phyloP scores from a whole-genome alignment of 2,797 vertebrate genomes.

The Halcyon badia region DNA sequence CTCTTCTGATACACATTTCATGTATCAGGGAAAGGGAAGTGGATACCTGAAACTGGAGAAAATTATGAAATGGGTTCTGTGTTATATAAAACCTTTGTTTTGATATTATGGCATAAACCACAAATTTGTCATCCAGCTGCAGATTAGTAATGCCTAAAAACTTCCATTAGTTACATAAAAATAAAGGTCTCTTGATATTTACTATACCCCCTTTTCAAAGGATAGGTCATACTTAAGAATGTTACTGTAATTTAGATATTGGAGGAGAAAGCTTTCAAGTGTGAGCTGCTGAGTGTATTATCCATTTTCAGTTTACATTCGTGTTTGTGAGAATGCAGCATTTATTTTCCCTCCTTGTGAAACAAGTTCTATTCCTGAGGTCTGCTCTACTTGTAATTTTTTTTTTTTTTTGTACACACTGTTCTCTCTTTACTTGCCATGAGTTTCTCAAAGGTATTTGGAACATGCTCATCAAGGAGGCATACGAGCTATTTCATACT shows the following conservation, averaged over 20 bases:
- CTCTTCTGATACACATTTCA: background rate
- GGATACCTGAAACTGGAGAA: background rate
- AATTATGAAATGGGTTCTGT: background rate
- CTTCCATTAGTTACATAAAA: background rate
- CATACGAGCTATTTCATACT: background rate
- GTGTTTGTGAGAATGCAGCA: background rate
- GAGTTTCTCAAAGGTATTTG: background rate
- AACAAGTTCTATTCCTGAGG: accelerated
- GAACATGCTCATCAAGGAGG: background rate
- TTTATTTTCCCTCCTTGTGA: background rate
- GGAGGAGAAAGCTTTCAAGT: background rate
- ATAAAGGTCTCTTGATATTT: background rate
- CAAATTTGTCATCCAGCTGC: background rate
- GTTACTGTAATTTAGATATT: background rate
- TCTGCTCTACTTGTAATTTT: background rate
- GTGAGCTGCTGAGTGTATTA: background rate
- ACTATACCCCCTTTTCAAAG: background rate
- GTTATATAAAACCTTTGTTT: background rate
- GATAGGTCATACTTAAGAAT: background rate
- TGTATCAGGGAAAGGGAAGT: background rate
- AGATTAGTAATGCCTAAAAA: background rate
- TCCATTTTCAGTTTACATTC: background rate
- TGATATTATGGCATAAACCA: background rate
- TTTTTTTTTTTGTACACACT: background rate
- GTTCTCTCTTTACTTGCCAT: background rate